A percentile compares a stretch with the other conserved stretches of the same genome.
Evolutionary conservation across 2,888 invertebrate species (phyloP).

Genomic region (Tetrapedia diversipes): DNA sequence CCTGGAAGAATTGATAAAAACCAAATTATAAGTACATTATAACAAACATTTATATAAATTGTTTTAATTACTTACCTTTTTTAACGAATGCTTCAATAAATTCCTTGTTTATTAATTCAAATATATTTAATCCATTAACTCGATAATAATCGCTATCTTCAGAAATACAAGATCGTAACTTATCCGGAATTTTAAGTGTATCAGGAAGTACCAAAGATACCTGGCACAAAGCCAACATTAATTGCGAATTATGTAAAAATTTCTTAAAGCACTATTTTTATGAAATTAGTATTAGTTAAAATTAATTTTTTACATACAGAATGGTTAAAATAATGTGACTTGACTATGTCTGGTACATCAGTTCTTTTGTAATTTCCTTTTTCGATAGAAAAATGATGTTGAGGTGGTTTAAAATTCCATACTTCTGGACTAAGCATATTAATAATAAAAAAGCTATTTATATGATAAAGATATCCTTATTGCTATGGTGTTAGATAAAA

Average conservation of each 20-base stretch:
- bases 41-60: neutral
- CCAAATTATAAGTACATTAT: neutral
- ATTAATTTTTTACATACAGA: conserved; percentile 81
- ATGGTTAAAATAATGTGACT: conserved; percentile 84
- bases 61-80: conserved; percentile 82
- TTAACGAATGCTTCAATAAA: conserved; percentile 85
- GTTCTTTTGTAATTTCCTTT: conserved; percentile 72
- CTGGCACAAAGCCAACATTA: conserved; percentile 81
- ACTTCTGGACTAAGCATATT: conserved; percentile 85
- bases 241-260: conserved; percentile 74
- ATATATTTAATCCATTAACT: conserved; percentile 81
- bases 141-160: conserved; percentile 85
- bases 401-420: conserved; percentile 84
- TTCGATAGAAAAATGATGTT: conserved; percentile 79
- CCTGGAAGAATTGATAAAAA: conserved; percentile 68
- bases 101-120: conserved; percentile 82
- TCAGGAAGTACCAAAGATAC: conserved; percentile 85
- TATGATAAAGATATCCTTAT: neutral
- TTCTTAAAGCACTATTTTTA: conserved; percentile 57
- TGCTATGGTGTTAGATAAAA: neutral
- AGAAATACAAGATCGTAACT: conserved; percentile 79
- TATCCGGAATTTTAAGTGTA: conserved; percentile 81
- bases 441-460: neutral
- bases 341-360: conserved; percentile 76
- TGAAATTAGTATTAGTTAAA: conserved; percentile 1